A percentile compares a stretch with the other conserved stretches of the same genome.
Conservation (phyloP, 2,888 invertebrate species). For the Machimus rusticus region DNA sequence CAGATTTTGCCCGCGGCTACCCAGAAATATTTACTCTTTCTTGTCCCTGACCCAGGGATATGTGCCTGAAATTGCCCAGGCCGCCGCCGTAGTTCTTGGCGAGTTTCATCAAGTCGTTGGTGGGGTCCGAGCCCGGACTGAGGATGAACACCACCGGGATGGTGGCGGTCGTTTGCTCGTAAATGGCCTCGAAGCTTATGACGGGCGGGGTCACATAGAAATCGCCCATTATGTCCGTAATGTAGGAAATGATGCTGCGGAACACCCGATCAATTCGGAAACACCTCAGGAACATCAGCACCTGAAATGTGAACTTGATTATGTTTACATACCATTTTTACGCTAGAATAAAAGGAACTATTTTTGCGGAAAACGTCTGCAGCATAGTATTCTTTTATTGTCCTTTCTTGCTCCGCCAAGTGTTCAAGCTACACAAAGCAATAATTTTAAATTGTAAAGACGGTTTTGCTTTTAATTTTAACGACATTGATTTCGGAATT, state of each 20-base stretch:
- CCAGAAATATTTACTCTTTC: conserved; percentile 70
- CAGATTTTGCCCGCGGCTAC: background rate
- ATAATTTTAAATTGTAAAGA: background rate
- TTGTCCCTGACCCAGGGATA: conserved; percentile 94
- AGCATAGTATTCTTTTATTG: no score
- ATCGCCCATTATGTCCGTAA: conserved; percentile 83
- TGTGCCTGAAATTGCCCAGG: conserved; percentile 81
- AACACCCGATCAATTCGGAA: conserved; percentile 90
- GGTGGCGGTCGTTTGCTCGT: conserved; percentile 80
- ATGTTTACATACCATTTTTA: conserved; percentile 51
- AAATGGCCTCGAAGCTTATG: conserved; percentile 80
- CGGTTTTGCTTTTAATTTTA: no score
- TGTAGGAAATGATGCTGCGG: conserved; percentile 84
- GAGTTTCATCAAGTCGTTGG: conserved; percentile 82
- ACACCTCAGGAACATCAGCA: conserved; percentile 85
- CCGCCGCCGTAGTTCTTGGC: conserved; percentile 76
- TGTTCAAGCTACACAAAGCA: background rate
- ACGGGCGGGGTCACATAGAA: conserved; percentile 89
- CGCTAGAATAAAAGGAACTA: background rate
- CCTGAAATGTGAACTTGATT: conserved; percentile 59
- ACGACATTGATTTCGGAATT: no score
- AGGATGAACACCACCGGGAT: conserved; percentile 93
- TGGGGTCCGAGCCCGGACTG: conserved; percentile 94
- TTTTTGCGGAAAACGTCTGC: background rate
- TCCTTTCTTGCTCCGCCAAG: no score